These are phyloP conservation scores for Trissolcus brochymenae DNA, from an alignment of 2,888 invertebrate genomes.

Conservation along the genomic window DNA sequence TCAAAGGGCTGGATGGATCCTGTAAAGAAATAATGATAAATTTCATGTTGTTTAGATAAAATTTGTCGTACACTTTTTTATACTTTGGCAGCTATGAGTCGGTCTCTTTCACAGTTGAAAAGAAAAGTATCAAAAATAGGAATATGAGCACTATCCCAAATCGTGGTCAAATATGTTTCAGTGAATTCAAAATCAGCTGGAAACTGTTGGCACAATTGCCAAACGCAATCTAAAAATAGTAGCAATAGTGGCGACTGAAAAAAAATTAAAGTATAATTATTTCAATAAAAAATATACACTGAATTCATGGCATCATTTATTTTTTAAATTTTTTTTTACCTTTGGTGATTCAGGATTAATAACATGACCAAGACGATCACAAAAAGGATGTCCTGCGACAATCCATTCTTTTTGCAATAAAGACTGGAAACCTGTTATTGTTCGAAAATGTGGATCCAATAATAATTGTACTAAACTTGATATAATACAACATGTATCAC, in stretches of 20 bases:
- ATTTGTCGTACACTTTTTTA: too few species aligned
- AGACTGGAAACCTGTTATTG: constrained; percentile 91
- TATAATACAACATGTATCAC: constrained; percentile 91
- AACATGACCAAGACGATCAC: constrained; percentile 84
- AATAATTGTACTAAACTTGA: constrained; percentile 92
- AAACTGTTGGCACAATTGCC: constrained; percentile 93
- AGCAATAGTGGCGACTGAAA: constrained; percentile 90
- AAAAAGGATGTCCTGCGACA: constrained; percentile 93
- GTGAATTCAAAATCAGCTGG: constrained; percentile 94
- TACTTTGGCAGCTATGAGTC: constrained; percentile 83
- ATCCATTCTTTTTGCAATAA: constrained; percentile 97
- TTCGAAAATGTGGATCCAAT: constrained; percentile 89
- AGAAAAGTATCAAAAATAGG: constrained; percentile 95
- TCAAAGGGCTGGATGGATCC: constrained; percentile 78
- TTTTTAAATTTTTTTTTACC: constrained; percentile 58
- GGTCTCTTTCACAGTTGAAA: constrained; percentile 90
- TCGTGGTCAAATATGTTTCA: constrained; percentile 92
- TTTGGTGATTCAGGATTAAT: constrained; percentile 80
- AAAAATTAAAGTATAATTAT: constrained; percentile 21
- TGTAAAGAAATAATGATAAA: constrained; percentile 54
- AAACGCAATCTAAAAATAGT: constrained; percentile 94
- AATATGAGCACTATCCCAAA: constrained; percentile 93
- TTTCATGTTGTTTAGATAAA: not conserved
- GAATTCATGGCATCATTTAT: not conserved
- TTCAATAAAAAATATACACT: not conserved